Percentiles rank a stretch among this genome's conserved stretches.
Conservation (phyloP, 37 sponge, comb jelly and placozoan species). For the Mnemiopsis leidyi region DNA sequence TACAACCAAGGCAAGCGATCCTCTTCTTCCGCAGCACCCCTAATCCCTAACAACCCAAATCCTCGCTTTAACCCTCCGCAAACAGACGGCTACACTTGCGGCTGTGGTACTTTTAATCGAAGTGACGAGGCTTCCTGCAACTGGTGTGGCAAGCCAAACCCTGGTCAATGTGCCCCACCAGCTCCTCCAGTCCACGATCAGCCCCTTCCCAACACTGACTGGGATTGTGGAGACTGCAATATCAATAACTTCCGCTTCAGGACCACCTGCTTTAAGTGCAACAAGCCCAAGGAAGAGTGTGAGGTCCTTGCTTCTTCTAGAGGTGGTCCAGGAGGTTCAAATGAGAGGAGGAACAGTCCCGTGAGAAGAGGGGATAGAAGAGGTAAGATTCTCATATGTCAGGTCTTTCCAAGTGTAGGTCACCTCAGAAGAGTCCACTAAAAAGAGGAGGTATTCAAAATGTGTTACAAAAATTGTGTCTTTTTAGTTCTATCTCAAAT, state of each 20-base stretch:
- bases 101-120: constrained; percentile 16
- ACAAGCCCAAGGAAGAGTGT: constrained; percentile 27
- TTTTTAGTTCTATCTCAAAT: too few species aligned
- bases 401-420: too few species aligned
- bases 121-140: not conserved
- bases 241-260: constrained; percentile 24
- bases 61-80: not conserved
- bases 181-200: not conserved
- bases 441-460: too few species aligned
- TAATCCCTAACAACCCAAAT: not conserved
- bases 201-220: not conserved
- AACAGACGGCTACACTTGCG: not conserved
- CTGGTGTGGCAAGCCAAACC: constrained; percentile 13
- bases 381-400: too few species aligned
- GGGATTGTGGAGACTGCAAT: constrained; percentile 10
- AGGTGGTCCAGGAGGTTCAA: not conserved
- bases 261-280: constrained; percentile 33
- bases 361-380: not conserved
- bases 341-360: not conserved
- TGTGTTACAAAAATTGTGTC: too few species aligned
- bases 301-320: not conserved
- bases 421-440: too few species aligned
- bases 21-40: not conserved
- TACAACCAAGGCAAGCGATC: not conserved
- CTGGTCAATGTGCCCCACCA: not conserved